Conservation (phyloP, 2,888 invertebrate species). For the Parapristionchus giblindavisi region DNA sequence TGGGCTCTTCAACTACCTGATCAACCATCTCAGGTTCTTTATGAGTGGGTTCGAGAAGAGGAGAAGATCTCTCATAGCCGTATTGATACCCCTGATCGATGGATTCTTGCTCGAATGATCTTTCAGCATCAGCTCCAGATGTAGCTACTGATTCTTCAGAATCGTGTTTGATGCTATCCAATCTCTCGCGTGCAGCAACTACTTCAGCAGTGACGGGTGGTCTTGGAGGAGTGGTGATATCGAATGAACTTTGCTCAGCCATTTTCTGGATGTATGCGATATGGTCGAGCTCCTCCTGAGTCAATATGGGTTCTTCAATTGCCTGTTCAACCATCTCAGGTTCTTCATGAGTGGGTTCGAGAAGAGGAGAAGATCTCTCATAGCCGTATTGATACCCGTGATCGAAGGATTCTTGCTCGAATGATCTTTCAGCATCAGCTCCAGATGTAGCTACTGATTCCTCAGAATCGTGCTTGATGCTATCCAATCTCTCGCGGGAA, state of each 20-base stretch:
- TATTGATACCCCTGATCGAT: conserved; percentile 2
- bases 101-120: conserved; percentile 6
- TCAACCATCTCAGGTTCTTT: not conserved
- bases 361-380: conserved; percentile 2
- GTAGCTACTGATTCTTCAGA: not conserved
- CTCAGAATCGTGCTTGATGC: not conserved
- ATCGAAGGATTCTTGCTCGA: conserved; percentile 3
- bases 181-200: not conserved
- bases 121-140: conserved; percentile 6
- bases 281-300: conserved; percentile 18
- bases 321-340: not conserved
- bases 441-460: conserved; percentile 5
- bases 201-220: not conserved
- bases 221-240: not conserved
- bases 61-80: not conserved
- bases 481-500: not conserved
- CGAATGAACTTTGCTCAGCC: conserved; percentile 15
- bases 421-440: conserved; percentile 10
- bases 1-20: not conserved
- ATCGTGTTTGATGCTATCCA: not conserved
- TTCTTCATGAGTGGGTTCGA: not conserved
- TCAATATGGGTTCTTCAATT: not conserved
- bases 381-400: conserved; percentile 1
- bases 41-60: not conserved
- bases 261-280: conserved; percentile 20